Evolutionary conservation across 1,140 invertebrate genomes (phyloP), one percentile per base, ranked within the genome.

Genomic region (Ceratosolen solmsi): DNA sequence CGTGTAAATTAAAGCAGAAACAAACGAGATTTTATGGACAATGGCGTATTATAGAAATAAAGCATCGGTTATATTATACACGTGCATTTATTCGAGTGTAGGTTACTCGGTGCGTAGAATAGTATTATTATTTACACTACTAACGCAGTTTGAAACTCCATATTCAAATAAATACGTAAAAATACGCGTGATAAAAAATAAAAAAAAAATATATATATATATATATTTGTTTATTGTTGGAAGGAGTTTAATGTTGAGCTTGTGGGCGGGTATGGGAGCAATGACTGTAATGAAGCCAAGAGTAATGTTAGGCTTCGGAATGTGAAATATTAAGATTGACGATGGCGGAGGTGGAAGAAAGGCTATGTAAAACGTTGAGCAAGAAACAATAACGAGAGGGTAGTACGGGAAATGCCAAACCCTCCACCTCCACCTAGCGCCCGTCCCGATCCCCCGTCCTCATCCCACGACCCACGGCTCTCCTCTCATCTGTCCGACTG

Each of bases 1-100:
- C 76, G 87, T 89, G 87, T 89, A 88, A 88, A 90, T 89, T 86
- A 84, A 89, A 90, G 88, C 88, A 90, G 89, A 89, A 89, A 87
- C 83, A 84, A 87, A 85, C 84, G 83, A 86, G 82, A 86, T 85
- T 87, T 85, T 85, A 84, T 88, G 82, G 77, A 82, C 77, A 79
- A 82, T 84, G 1, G 51, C 54, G 30, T 30, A 13, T 27, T 8
- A 0, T n/a, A 0, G 5, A 46, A 11, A 5, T 25, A 46, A 36
- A 13, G 15, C 1, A 25, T 3, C 17, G 15, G 25, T 71, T 22
- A 30, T 41, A 56, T 56, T 8, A 33, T 36, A 36, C 30, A 33
- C n/a, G 54, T 38, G 54, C 36, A 75, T 60, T 60, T 58, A 27
- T 51, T 22, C 54, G 22, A 36, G 8, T 56, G 1, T 13, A 56